Evolutionary conservation across 2,113 vertebrate genomes (phyloP).

Genomic region (Lophura nycthemera): DNA sequence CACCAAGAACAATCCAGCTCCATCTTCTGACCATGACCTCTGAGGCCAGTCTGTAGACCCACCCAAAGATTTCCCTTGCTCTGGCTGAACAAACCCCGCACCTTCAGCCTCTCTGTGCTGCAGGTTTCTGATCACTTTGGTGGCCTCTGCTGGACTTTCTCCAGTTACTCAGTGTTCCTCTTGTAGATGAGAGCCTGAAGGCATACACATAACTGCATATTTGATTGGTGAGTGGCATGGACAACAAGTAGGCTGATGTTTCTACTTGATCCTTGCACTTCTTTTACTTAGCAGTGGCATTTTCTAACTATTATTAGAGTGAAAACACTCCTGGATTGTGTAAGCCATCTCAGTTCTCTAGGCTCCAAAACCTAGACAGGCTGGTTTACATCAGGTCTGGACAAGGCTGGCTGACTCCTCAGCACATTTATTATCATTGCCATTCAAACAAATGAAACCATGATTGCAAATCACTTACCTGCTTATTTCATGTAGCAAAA

Average conservation of each 20-base stretch:
- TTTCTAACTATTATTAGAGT: not conserved
- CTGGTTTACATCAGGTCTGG: not conserved
- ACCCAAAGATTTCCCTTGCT: not conserved
- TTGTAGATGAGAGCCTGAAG: not conserved
- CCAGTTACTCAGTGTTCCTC: not conserved
- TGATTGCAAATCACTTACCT: not conserved
- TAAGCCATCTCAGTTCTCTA: not conserved
- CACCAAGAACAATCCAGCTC: not conserved
- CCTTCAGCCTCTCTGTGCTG: not conserved
- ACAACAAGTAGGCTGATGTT: not conserved
- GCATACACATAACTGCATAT: not conserved
- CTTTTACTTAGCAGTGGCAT: not conserved
- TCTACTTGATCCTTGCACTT: not conserved
- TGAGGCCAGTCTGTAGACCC: not conserved
- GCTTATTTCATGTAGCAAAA: not conserved
- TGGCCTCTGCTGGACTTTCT: not conserved
- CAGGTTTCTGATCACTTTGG: not conserved
- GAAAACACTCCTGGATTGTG: not conserved
- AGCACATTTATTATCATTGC: not conserved
- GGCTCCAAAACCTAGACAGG: not conserved
- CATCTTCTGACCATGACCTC: not conserved
- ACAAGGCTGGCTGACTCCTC: not conserved
- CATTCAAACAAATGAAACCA: not conserved
- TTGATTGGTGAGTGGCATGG: not conserved
- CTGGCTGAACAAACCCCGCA: not conserved